phyloP scores from a whole-genome alignment of 2,888 invertebrate genomes.

The Lucinisca nassula region DNA sequence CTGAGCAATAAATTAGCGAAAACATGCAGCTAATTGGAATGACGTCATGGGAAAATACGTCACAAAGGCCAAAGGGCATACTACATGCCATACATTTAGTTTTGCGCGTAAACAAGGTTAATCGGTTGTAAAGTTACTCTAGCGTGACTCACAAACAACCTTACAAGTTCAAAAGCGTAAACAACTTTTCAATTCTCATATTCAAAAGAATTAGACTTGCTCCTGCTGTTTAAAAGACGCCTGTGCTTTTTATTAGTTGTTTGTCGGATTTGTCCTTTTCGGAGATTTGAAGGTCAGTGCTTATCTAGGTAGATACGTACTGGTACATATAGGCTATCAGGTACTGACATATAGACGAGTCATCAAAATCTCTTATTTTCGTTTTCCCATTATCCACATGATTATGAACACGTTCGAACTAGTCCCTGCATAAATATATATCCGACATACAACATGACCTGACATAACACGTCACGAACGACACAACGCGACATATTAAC shows the following conservation, averaged over 20 bases:
- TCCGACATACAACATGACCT: no score
- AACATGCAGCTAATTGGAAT: constrained; percentile 17
- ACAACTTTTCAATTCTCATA: not conserved
- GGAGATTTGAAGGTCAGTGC: not conserved
- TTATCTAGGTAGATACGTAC: not conserved
- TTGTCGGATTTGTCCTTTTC: not conserved
- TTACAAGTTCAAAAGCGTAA: not conserved
- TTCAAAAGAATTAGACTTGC: not conserved
- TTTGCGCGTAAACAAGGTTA: constrained; percentile 66
- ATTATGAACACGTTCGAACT: no score
- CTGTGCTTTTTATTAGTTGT: not conserved
- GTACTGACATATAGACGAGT: not conserved
- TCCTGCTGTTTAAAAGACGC: not conserved
- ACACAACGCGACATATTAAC: no score
- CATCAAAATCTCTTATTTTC: no score
- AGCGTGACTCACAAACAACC: constrained; percentile 15
- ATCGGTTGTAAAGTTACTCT: not conserved
- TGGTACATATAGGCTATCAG: not conserved
- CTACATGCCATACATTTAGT: constrained; percentile 51
- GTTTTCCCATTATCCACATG: no score
- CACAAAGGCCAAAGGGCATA: constrained; percentile 51
- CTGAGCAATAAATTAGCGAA: not conserved
- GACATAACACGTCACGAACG: no score
- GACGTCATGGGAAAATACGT: constrained; percentile 63
- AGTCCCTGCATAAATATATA: no score